Percentiles rank a stretch among this genome's conserved stretches.
Evolutionary conservation across 2,888 invertebrate species (phyloP).

Genomic region (Malthinus seriepunctatus): DNA sequence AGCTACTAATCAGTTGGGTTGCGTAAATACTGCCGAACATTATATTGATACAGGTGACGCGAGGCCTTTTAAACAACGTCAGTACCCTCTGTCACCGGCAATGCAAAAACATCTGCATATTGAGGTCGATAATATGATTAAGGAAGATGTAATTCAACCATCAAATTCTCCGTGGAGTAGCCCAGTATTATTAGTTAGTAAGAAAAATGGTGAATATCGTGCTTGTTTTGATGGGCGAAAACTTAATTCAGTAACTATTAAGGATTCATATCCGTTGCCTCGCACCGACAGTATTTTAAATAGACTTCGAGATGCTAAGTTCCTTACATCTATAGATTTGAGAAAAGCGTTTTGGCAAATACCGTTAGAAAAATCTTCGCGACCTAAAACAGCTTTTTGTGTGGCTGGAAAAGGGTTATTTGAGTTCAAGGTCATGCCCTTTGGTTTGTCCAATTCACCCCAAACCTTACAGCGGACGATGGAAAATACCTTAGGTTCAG

Average conservation of each 20-base stretch:
- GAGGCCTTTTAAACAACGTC: no score
- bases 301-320: no score
- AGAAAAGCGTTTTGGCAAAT: no score
- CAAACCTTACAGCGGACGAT: no score
- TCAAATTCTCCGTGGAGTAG: constrained; percentile 31
- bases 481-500: no score
- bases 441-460: no score
- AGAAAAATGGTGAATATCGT: constrained; percentile 29
- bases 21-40: no score
- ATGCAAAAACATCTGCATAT: background rate
- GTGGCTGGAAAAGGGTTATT: background rate
- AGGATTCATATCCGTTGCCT: constrained; percentile 38
- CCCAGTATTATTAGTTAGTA: constrained; percentile 35
- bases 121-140: background rate
- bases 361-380: background rate
- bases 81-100: background rate
- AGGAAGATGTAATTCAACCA: background rate
- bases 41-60: no score
- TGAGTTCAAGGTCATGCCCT: no score
- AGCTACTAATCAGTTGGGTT: no score
- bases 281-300: no score
- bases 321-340: no score
- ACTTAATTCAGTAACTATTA: constrained; percentile 34
- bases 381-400: background rate
- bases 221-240: constrained; percentile 38